A percentile compares a stretch with the other conserved stretches of the same genome.
Conservation (phyloP, 2,797 vertebrate species). For the Gila robusta region DNA sequence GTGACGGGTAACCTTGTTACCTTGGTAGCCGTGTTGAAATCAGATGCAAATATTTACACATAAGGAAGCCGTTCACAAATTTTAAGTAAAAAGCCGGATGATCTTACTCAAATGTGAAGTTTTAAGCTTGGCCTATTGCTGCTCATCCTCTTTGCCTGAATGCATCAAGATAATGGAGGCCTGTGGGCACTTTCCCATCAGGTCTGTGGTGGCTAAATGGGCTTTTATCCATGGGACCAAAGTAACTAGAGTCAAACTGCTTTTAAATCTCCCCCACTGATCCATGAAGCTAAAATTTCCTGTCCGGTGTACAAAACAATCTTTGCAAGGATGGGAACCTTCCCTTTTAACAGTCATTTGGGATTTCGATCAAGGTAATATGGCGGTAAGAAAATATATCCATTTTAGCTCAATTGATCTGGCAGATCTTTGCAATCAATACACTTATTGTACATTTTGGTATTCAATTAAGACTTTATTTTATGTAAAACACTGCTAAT, state of each 20-base stretch:
- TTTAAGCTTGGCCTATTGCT: constrained; percentile 27
- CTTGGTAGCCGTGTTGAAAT: constrained; percentile 9
- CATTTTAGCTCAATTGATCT: constrained; percentile 8
- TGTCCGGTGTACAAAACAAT: constrained; percentile 13
- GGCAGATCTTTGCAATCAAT: neutral
- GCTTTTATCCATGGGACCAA: constrained; percentile 47
- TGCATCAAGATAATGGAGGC: constrained; percentile 36
- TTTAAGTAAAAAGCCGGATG: neutral
- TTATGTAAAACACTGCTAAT: constrained; percentile 5
- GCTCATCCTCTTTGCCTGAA: constrained; percentile 34
- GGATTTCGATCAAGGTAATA: constrained; percentile 16
- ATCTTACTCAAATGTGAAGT: constrained; percentile 18
- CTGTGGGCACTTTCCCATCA: constrained; percentile 24
- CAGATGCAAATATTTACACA: constrained; percentile 10
- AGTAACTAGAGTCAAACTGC: constrained; percentile 41
- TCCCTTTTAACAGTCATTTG: constrained; percentile 36
- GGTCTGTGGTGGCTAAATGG: constrained; percentile 24
- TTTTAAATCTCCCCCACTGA: constrained; percentile 47
- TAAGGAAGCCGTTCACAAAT: neutral
- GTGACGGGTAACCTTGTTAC: constrained; percentile 5
- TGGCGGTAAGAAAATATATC: neutral
- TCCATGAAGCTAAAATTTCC: constrained; percentile 36
- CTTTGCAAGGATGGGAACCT: constrained; percentile 11
- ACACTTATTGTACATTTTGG: neutral
- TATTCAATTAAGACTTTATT: neutral